These are phyloP conservation scores for Piezodorus guildinii DNA, from an alignment of 1,140 invertebrate species.

Conservation along the genomic window DNA sequence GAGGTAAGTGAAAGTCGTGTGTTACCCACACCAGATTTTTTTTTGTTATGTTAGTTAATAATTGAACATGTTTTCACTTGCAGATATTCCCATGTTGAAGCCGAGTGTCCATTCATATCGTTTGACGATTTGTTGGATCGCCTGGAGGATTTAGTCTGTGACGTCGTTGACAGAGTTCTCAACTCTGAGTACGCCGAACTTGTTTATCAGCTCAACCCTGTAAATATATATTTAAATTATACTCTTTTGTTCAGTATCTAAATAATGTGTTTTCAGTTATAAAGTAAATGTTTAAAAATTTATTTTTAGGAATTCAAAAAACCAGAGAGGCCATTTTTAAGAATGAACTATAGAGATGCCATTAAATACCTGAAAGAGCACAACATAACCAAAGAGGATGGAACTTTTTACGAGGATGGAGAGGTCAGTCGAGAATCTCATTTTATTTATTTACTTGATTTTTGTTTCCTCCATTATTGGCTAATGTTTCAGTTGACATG, in stretches of 20 bases:
- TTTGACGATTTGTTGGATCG: conserved; percentile 85
- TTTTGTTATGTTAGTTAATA: too few species aligned
- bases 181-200: conserved; percentile 68
- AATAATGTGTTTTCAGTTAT: background rate
- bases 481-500: too few species aligned
- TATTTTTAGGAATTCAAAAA: conserved; percentile 58
- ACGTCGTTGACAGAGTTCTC: conserved; percentile 86
- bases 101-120: conserved; percentile 88
- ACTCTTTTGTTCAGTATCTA: background rate
- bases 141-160: conserved; percentile 90
- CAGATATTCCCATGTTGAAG: conserved; percentile 90
- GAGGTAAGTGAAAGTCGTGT: too few species aligned
- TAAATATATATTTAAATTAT: conserved; percentile 33
- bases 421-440: conserved; percentile 46
- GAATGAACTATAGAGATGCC: conserved; percentile 91
- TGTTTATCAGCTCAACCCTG: conserved; percentile 84
- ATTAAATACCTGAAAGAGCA: conserved; percentile 86
- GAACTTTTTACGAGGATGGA: conserved; percentile 93
- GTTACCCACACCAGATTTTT: too few species aligned
- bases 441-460: too few species aligned
- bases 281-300: background rate
- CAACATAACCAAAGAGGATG: conserved; percentile 95
- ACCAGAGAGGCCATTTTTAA: conserved; percentile 79
- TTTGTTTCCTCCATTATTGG: too few species aligned
- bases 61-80: too few species aligned